Evolutionary conservation across 2,888 invertebrate genomes (phyloP).

Genomic region (Mythimna albipuncta): DNA sequence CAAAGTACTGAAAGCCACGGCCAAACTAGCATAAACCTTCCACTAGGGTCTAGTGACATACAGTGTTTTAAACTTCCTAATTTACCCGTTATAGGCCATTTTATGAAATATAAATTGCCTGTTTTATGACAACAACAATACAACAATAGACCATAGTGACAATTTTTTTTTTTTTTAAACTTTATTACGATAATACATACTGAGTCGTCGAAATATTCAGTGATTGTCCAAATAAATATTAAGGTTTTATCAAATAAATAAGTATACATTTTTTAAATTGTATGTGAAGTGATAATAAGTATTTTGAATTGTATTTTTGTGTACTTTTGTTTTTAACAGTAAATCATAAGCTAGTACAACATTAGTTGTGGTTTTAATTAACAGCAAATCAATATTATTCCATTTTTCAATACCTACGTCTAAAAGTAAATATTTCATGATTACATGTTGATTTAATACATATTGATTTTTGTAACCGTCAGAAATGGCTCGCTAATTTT

Average conservation of each 20-base stretch:
- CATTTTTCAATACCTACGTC: too few relatives aligned
- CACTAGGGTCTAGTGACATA: not conserved
- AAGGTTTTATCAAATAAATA: not conserved
- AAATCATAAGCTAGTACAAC: slow-evolving; percentile 34
- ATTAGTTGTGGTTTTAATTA: slow-evolving; percentile 12
- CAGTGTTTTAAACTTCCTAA: too few relatives aligned
- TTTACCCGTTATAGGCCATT: not conserved
- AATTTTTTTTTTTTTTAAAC: not conserved
- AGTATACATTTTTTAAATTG: not conserved
- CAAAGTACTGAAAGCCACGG: not conserved
- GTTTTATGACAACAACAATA: too few relatives aligned
- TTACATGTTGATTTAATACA: too few relatives aligned
- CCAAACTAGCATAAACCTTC: not conserved
- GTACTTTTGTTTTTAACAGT: slow-evolving; percentile 3
- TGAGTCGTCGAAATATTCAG: not conserved
- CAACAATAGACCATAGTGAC: too few relatives aligned
- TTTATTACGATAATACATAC: not conserved
- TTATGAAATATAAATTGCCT: not conserved
- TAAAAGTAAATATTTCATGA: too few relatives aligned
- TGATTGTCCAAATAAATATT: not conserved
- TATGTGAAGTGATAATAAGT: not conserved
- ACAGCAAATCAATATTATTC: too few relatives aligned
- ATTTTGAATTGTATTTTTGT: slow-evolving; percentile 5
- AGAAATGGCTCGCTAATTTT: too few relatives aligned
- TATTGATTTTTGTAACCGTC: too few relatives aligned